Conservation (phyloP, 2,113 vertebrate genomes). For the Phylloscopus whistleri region DNA sequence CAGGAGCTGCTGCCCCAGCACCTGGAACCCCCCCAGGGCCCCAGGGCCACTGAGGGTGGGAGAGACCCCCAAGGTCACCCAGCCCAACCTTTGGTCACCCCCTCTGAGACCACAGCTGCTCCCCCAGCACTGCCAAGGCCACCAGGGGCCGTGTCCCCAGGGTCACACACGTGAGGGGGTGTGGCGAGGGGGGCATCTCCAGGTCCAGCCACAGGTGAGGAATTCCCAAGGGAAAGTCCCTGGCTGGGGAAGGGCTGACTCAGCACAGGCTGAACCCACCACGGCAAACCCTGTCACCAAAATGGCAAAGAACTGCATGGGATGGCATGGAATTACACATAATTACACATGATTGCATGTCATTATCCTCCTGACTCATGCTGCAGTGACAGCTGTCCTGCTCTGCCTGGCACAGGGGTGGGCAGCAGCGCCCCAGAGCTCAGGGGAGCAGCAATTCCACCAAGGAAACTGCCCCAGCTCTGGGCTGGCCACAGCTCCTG, state of each 20-base stretch:
- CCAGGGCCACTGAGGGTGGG: background rate
- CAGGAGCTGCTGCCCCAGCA: background rate
- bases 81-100: background rate
- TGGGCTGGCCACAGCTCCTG: background rate
- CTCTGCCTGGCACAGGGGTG: background rate
- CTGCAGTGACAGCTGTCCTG: background rate
- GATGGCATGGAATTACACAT: background rate
- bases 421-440: background rate
- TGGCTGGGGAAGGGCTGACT: background rate
- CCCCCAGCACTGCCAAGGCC: background rate
- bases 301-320: background rate
- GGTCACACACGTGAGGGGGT: background rate
- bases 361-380: background rate
- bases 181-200: background rate
- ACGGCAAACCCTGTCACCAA: background rate
- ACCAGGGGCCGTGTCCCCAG: accelerated
- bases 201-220: background rate
- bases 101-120: background rate
- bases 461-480: accelerated
- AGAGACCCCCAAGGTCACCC: background rate
- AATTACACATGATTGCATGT: background rate
- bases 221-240: background rate
- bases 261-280: background rate
- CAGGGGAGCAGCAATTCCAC: background rate
- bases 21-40: background rate